These are phyloP conservation scores for Butorides virescens DNA, from an alignment of 2,113 vertebrate genomes.

Conservation along the genomic window DNA sequence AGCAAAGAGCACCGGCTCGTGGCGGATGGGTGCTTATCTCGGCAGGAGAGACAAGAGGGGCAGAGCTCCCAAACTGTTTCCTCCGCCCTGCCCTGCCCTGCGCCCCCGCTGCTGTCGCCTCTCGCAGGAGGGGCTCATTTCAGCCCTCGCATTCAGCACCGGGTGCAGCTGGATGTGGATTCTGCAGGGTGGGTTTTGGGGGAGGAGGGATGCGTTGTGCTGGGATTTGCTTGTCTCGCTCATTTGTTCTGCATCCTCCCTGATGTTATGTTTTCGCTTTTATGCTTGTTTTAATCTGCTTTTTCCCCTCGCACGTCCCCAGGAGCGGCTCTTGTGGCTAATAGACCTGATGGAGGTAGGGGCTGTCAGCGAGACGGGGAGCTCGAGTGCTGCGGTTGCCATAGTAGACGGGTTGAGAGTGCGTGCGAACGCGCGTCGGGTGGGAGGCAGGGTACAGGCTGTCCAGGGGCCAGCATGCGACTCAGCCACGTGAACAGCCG, in stretches of 20 bases:
- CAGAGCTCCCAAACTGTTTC: not conserved
- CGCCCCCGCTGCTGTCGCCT: not conserved
- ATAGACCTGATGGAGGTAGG: constrained; percentile 99
- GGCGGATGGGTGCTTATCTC: not conserved
- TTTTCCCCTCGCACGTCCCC: not conserved
- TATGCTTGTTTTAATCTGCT: constrained; percentile 9
- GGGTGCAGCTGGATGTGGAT: not conserved
- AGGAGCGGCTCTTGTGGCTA: constrained; percentile 97
- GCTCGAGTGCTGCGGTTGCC: constrained; percentile 37
- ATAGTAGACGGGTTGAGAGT: not conserved
- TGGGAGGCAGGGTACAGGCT: not conserved
- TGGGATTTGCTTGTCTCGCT: not conserved
- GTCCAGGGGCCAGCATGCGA: not conserved
- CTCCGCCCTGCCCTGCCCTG: not conserved
- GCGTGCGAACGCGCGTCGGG: not conserved
- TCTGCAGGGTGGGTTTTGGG: not conserved
- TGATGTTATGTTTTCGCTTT: constrained; percentile 1
- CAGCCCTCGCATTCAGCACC: not conserved
- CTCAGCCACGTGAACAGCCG: not conserved
- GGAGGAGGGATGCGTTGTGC: accelerated
- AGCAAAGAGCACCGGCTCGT: not conserved
- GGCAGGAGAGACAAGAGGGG: not conserved
- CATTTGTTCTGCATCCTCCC: not conserved
- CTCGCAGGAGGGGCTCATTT: accelerated
- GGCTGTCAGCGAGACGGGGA: not conserved